These are phyloP conservation scores for Spilosoma lubricipeda DNA, from an alignment of 2,888 invertebrate species.

Conservation along the genomic window DNA sequence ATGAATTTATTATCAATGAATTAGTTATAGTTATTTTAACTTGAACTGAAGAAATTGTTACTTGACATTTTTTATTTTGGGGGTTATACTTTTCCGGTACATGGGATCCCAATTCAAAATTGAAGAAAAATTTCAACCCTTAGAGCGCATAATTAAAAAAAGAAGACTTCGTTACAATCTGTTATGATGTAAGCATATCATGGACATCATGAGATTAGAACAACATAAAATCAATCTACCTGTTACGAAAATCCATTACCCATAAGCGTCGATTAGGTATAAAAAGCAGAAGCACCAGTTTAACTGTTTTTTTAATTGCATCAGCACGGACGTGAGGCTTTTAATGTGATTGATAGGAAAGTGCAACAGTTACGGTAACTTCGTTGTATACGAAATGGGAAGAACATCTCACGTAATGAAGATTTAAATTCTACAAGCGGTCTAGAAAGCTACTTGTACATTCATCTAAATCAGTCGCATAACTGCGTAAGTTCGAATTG, in stretches of 20 bases:
- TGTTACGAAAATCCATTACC: not conserved
- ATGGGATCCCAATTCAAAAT: no score
- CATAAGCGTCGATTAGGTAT: not conserved
- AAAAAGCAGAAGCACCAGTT: slow-evolving; percentile 4
- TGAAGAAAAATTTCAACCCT: no score
- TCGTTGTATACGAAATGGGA: slow-evolving; percentile 36
- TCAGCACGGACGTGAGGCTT: slow-evolving; percentile 12
- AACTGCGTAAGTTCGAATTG: slow-evolving; percentile 37
- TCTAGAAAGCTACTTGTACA: slow-evolving; percentile 67
- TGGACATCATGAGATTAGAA: no score
- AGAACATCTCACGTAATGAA: slow-evolving; percentile 61
- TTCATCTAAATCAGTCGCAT: slow-evolving; percentile 53
- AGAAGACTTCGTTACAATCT: no score
- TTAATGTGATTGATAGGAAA: slow-evolving; percentile 34
- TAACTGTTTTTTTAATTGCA: slow-evolving; percentile 13
- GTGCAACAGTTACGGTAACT: slow-evolving; percentile 23
- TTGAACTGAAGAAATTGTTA: no score
- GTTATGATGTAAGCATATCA: no score
- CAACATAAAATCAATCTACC: no score
- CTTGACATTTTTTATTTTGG: no score
- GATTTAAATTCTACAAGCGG: slow-evolving; percentile 70
- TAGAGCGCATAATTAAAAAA: no score
- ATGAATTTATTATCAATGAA: no score
- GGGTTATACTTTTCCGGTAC: no score
- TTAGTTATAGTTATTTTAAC: no score